Evolutionary conservation across 2,888 invertebrate species (phyloP).

Genomic region (Gonocerus acuteangulatus): DNA sequence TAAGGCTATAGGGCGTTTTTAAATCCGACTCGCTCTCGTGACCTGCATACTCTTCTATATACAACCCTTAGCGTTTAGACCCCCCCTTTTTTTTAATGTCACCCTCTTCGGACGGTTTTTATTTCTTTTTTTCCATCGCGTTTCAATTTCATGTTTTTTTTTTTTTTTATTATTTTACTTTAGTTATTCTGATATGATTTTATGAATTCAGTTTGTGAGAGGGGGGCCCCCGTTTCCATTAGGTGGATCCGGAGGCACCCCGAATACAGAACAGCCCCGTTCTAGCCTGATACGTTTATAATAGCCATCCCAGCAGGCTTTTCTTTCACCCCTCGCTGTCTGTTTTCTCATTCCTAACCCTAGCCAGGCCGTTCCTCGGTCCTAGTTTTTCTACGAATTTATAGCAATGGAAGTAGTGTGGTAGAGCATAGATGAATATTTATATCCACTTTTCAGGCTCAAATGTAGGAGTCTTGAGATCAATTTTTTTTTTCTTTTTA

Average conservation of each 20-base stretch:
- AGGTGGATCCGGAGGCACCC: constrained; percentile 28
- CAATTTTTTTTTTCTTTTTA: too few relatives aligned
- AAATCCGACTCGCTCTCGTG: constrained; percentile 33
- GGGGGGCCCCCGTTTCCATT: constrained; percentile 32
- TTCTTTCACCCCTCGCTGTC: constrained; percentile 2
- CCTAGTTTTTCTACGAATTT: background rate
- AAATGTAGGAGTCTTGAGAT: too few relatives aligned
- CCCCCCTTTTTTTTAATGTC: background rate
- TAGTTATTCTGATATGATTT: constrained; percentile 32
- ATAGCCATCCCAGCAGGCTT: constrained; percentile 25
- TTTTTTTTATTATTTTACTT: constrained; percentile 16
- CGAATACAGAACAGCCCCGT: constrained; percentile 31
- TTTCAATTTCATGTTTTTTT: constrained; percentile 3
- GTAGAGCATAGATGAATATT: too few relatives aligned
- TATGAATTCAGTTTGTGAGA: constrained; percentile 34
- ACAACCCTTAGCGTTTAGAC: background rate
- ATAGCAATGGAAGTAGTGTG: background rate
- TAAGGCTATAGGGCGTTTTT: constrained; percentile 24
- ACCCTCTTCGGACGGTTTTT: background rate
- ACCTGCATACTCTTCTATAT: constrained; percentile 26
- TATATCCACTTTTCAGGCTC: too few relatives aligned
- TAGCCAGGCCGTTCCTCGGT: background rate
- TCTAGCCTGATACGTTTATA: constrained; percentile 31
- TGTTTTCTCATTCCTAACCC: background rate
- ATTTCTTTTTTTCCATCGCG: background rate